Conservation (phyloP, 1,140 invertebrate species). For the Hycleus phaleratus region DNA sequence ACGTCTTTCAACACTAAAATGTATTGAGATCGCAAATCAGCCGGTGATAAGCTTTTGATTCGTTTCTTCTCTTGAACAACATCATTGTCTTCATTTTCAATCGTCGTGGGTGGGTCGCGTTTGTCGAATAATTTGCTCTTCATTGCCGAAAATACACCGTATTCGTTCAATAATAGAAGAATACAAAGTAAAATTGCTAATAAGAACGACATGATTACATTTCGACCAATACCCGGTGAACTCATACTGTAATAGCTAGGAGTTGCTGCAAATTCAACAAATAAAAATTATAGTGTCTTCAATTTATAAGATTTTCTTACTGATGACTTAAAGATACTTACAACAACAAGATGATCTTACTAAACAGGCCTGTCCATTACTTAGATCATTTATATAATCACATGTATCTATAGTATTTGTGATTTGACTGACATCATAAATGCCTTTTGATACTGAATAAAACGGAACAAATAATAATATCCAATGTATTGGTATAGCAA, state of each 20-base stretch:
- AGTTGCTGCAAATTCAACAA: constrained; percentile 31
- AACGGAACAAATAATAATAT: constrained; percentile 63
- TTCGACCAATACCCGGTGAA: constrained; percentile 41
- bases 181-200: constrained; percentile 36
- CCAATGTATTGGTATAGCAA: constrained; percentile 53
- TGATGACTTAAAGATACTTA: background rate
- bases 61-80: constrained; percentile 39
- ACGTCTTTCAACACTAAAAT: constrained; percentile 35
- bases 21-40: no score
- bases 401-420: constrained; percentile 20
- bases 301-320: no score
- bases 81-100: constrained; percentile 67
- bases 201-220: constrained; percentile 36
- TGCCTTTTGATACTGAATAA: constrained; percentile 52
- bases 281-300: no score
- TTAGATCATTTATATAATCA: constrained; percentile 6
- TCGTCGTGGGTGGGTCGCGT: constrained; percentile 53
- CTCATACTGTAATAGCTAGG: constrained; percentile 44
- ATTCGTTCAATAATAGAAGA: constrained; percentile 40
- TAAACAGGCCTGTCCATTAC: background rate
- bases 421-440: constrained; percentile 21
- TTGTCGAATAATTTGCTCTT: constrained; percentile 60
- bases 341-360: constrained; percentile 3
- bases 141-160: constrained; percentile 47
- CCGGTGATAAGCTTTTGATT: no score